Base-by-base conservation (phyloP, 2,797 vertebrate species). In the Gymnocypris eckloni region DNA sequence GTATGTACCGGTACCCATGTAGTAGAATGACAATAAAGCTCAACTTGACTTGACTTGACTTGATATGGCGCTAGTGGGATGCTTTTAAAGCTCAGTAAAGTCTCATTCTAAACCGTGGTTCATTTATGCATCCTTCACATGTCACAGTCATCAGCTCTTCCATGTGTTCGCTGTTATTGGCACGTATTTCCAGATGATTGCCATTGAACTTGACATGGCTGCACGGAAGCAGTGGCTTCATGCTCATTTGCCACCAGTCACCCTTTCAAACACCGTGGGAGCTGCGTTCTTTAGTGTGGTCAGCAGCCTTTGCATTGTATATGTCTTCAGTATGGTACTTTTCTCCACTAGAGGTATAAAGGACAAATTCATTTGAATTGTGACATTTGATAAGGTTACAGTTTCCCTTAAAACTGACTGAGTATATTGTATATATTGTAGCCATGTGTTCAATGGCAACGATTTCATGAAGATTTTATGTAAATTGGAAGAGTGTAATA, bases 101-200 rank as follows among this genome's bases (percentile, higher is more conserved):
- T 72, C 45, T 54, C 6, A 83, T 22, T 45, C 39, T 52, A 50
- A 33, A 48, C 28, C 2, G 25, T 33, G 3, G 4, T 39, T 25
- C 4, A 72, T 77, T 72, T 7, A 16, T 43, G 25, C 25, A 6
- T 43, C 90, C 73, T 56, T 91, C 86, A 4, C 94, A 99, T 98
- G 98, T 92, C 97, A 99, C 95, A 99, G 98, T 91, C 98, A 99
- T 89, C 98, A 99, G 84, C 94, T 99, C 18, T 99, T 99, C 91
- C 98, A 99, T 0, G 92, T 99, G 59, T 98, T 96, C 0, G 96
- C 94, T 79, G 93, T 99, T 89, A 83, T 96, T 1, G 95, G 94
- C 85, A 99, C 98, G 0, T 95, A 96, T 90, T 94, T 98, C 93
- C 98, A 99, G 94, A 95, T 98, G 94, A 95, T 96, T 83, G 97